Evolutionary conservation across 2,888 invertebrate species (phyloP), one percentile per base, ranked within the genome.

Genomic region (Drosophila planitibia): DNA sequence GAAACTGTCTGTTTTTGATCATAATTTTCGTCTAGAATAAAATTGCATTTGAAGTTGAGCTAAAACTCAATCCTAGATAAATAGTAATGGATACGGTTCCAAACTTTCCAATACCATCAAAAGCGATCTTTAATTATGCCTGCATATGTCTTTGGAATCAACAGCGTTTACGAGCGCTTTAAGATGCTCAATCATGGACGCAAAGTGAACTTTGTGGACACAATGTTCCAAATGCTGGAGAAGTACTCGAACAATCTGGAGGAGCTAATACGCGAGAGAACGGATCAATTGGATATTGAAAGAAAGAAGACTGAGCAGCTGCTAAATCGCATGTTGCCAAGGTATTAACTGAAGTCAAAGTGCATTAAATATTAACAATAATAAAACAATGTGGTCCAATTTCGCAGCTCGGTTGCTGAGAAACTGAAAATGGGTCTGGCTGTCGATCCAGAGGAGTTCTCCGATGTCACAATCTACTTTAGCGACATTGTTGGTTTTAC

Each of bases 221-320:
- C 98, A 60, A 98, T 99, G 98, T 98, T 98, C 92, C 97, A 98
- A 94, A 98, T 99, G 96, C 94, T 99, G 91, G 98, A 99, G 92
- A 98, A 98, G 93, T 99, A 99, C 93, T 98, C 98, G 75, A 98
- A 97, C 93, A 98, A 99, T 94, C 94, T 99, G 91, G 98, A 99
- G 93, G 98, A 98, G 91, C 94, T 99, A 65, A 98, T 99, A 85
- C 95, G 97, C 71, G 98, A 98, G 91, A 94, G 98, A 63, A 99
- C 98, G 9, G 98, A 98, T 86, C 98, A 98, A 92, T 94, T 99
- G 81, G 97, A 98, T 90, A 96, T 98, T 94, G 99, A 99, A 94
- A 97, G 98, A 94, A 98, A 97, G 94, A 98, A 98, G 94, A 98
- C 98, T 58, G 98, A 98, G 92, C 98, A 97, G 93, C 95, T 98